Evolutionary conservation across 2,113 vertebrate genomes (phyloP), one percentile per base, ranked within the genome.

Genomic region (Chroicocephalus ridibundus): DNA sequence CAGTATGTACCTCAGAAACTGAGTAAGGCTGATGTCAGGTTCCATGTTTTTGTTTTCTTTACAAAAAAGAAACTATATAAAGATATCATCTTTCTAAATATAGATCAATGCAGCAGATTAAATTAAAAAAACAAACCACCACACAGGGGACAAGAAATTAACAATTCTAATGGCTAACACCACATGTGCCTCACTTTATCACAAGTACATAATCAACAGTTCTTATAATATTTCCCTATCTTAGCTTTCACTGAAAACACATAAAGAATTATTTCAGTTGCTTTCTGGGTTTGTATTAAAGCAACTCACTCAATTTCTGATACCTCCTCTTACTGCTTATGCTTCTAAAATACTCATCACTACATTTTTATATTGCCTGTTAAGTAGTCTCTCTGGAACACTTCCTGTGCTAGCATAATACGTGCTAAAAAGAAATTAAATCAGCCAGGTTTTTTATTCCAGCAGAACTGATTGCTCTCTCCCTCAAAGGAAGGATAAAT

Each of bases 311-410:
- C 1, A 3, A 55, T 64, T 86, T 77, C 76, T 64, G 40, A 4
- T 36, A 60, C n/a, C 34, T 83, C 38, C 26, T 83, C 47, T 74
- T 83, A 91, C 29, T 78, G 88, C 64, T 84, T 31, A n/a, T 47
- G 44, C 58, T 88, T 85, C 76, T 72, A 18, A 79, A 89, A 47
- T 25, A 89, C 72, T 78, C 86, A 86, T 61, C 55, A 84, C 36
- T 76, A 34, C 38, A 31, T 31, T 40, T 86, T 84, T 84, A 79
- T 86, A 91, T 84, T 89, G 60, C 51, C 77, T 68, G 36, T 84
- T 93, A 95, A 95, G 72, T 47, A 91, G 69, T 84, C 91, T 71
- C 81, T 52, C 52, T 72, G 65, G 83, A 91, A 71, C 72, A 93
- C 52, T 69, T 95, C 36, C 86, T 64, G 21, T 22, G 40, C 36